Percentiles rank a stretch among this genome's conserved stretches.
phyloP scores from a whole-genome alignment of 2,113 vertebrate genomes.

The Mustela lutreola region DNA sequence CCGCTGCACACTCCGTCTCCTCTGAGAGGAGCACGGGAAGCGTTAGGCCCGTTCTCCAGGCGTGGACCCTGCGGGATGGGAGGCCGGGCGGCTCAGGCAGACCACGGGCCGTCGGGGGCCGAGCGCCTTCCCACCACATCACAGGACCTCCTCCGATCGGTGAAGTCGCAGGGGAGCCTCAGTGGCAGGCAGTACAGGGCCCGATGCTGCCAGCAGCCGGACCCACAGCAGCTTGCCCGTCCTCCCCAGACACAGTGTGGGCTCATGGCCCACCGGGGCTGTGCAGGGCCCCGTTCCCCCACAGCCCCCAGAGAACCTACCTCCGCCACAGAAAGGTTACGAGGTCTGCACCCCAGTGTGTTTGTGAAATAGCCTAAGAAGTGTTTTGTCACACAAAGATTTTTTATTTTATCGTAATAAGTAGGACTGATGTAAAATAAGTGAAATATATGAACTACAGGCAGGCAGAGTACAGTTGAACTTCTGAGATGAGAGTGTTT shows the following conservation, averaged over 20 bases:
- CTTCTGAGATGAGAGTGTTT: neutral
- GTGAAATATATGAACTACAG: neutral
- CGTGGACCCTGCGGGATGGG: neutral
- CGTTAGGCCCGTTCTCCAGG: neutral
- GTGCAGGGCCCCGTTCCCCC: neutral
- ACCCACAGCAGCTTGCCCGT: neutral
- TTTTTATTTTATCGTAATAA: neutral
- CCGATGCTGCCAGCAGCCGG: fast-evolving
- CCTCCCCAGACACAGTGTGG: fast-evolving
- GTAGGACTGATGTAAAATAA: neutral
- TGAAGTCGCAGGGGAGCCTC: fast-evolving
- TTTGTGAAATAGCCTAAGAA: neutral
- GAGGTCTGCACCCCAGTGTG: fast-evolving
- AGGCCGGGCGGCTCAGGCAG: neutral
- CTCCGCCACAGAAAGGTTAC: no score
- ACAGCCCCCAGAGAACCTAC: neutral
- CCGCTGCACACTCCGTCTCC: neutral
- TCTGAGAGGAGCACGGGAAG: fast-evolving
- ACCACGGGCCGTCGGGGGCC: neutral
- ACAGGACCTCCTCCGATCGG: fast-evolving
- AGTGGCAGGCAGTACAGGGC: neutral
- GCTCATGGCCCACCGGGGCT: neutral
- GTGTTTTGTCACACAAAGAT: neutral
- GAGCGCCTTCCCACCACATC: neutral
- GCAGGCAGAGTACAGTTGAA: neutral